Base-by-base conservation (phyloP, 2,113 vertebrate species). In the Porphyrio hochstetteri region DNA sequence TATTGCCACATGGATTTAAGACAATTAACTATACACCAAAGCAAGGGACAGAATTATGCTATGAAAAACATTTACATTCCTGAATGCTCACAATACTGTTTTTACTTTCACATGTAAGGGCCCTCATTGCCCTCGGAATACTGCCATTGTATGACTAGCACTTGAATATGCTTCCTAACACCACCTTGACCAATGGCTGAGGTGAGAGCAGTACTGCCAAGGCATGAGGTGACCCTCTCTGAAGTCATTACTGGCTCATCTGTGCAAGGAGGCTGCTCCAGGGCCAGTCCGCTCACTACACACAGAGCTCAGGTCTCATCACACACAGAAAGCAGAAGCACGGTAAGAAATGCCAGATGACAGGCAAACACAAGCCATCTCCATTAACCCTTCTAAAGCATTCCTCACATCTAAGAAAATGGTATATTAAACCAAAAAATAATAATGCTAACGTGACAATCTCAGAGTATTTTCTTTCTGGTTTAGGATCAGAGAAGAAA, bases 311-410 rank as follows among this genome's bases (percentile, higher is more conserved):
- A 33, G 13, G 36, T 14, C 40, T 21, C 81, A 89, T 21, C 69
- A 50, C 0, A 0, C 17, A 74, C 14, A 48, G 59, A 86, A 59
- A 3, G 82, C 1, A 3, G 28, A 46, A 0, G 0, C 36, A 44
- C 9, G 55, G 2, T 4, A 88, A 76, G 13, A 76, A 94, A 46
- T 35, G 21, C 20, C 9, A 0, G 13, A 57, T 61, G 56, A 90
- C 63, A 77, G 42, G 13, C 40, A 25, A 95, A 57, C 33, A 63
- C 23, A 71, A 33, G 38, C 23, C 53, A 71, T 3, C 20, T 35
- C 23, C 48, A 56, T 84, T 20, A 84, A 25, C 52, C 72, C 50
- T 78, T 64, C 55, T 76, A 60, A 90, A 68, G 8, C 28, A 80
- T 25, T 84, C 21, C 16, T 46, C 35, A 50, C 11, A 10, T 7